Evolutionary conservation across 2,888 invertebrate genomes (phyloP).

Genomic region (Drosophila aldrichi): DNA sequence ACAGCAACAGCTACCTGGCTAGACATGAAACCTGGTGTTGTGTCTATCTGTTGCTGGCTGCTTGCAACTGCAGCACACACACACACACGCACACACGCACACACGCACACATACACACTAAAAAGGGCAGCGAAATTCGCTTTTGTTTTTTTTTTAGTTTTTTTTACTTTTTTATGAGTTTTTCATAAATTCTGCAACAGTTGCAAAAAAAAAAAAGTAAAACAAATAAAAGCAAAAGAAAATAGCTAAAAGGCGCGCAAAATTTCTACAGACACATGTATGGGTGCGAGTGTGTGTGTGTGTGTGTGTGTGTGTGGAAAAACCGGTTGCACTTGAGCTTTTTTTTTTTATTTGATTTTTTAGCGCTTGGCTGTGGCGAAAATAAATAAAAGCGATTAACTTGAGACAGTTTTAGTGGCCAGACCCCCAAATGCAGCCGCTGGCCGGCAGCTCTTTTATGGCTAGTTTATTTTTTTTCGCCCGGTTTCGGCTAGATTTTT

Average conservation of each 20-base stretch:
- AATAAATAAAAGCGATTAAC: slow-evolving; percentile 82
- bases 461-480: slow-evolving; percentile 12
- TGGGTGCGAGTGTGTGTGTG: slow-evolving; percentile 6
- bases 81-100: slow-evolving; percentile 23
- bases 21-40: slow-evolving; percentile 67
- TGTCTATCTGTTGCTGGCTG: slow-evolving; percentile 68
- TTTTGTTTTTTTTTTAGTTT: slow-evolving; percentile 66
- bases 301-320: slow-evolving; percentile 33
- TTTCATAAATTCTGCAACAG: slow-evolving; percentile 53
- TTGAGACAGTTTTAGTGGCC: slow-evolving; percentile 78
- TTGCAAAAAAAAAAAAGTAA: slow-evolving; percentile 38
- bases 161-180: slow-evolving; percentile 74
- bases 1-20: slow-evolving; percentile 68
- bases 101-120: slow-evolving; percentile 16
- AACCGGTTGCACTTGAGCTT: slow-evolving; percentile 76
- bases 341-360: slow-evolving; percentile 34
- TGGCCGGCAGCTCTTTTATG: slow-evolving; percentile 32
- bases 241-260: slow-evolving; percentile 79
- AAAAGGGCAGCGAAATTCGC: slow-evolving; percentile 55
- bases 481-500: slow-evolving; percentile 25
- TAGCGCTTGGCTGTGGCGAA: slow-evolving; percentile 67
- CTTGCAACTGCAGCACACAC: slow-evolving; percentile 69
- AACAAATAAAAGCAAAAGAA: slow-evolving; percentile 63
- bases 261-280: slow-evolving; percentile 47
- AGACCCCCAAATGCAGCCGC: slow-evolving; percentile 36